Conservation (phyloP, 2,888 invertebrate species). For the Xanthostigma xanthostigma region DNA sequence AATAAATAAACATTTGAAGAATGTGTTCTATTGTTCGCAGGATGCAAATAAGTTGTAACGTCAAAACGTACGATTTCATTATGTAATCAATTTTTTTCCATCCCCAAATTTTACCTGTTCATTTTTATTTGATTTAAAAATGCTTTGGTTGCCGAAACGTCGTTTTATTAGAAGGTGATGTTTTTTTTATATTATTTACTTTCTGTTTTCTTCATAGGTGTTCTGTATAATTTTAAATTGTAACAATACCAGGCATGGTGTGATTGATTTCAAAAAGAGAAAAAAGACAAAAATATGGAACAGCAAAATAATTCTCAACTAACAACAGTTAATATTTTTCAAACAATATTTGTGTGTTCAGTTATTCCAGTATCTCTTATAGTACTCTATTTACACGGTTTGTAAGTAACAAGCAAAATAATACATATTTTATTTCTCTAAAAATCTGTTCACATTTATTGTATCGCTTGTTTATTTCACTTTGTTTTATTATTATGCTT, state of each 20-base stretch:
- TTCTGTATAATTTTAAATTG: background rate
- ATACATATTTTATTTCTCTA: no score
- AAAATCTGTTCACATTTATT: no score
- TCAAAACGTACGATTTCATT: no score
- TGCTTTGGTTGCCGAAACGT: constrained; percentile 13
- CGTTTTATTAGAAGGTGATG: constrained; percentile 15
- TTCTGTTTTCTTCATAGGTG: background rate
- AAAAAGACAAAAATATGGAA: background rate
- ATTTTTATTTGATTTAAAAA: constrained; percentile 4
- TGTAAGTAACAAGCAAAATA: constrained; percentile 11
- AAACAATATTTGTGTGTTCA: constrained; percentile 1
- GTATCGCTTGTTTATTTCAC: no score
- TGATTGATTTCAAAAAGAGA: background rate
- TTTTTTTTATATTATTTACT: constrained; percentile 5
- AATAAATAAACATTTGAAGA: no score
- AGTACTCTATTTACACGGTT: constrained; percentile 12
- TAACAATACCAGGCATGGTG: background rate
- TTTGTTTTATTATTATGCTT: no score
- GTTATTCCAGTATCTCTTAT: constrained; percentile 12
- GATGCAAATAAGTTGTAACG: no score
- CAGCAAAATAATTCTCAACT: background rate
- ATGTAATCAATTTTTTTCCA: no score
- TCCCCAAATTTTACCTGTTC: background rate
- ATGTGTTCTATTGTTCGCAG: no score
- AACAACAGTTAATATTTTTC: background rate